These are phyloP conservation scores for Corythornis madagascariensis DNA, from an alignment of 2,113 vertebrate species.

Conservation along the genomic window DNA sequence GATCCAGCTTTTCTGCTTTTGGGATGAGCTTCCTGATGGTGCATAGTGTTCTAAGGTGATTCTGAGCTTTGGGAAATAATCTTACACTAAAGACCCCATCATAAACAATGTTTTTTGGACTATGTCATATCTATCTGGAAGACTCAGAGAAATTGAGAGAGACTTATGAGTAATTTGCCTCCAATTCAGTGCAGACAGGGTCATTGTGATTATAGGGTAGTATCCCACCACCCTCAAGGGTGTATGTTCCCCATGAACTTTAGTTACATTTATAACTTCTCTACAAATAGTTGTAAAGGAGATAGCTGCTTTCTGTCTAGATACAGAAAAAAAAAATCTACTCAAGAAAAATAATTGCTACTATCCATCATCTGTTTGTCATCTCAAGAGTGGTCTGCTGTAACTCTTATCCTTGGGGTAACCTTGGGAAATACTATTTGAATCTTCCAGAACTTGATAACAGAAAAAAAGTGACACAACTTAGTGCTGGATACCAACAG, in stretches of 20 bases:
- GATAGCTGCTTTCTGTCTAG: not conserved
- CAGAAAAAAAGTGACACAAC: not conserved
- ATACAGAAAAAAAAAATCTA: not conserved
- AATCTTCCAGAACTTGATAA: not conserved
- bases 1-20: not conserved
- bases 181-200: not conserved
- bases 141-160: not conserved
- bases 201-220: not conserved
- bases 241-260: not conserved
- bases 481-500: not conserved
- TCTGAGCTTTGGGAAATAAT: not conserved
- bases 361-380: slow-evolving; percentile 8
- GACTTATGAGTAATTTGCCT: not conserved
- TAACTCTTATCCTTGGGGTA: not conserved
- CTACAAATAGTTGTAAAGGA: not conserved
- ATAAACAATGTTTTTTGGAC: not conserved
- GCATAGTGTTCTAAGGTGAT: not conserved
- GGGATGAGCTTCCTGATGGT: not conserved
- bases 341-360: not conserved
- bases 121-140: not conserved
- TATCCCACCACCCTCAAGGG: not conserved
- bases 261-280: not conserved
- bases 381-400: not conserved
- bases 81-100: not conserved
- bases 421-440: not conserved